Percentiles rank a stretch among this genome's conserved stretches.
Conservation (phyloP, 2,113 vertebrate species). For the Promerops cafer region DNA sequence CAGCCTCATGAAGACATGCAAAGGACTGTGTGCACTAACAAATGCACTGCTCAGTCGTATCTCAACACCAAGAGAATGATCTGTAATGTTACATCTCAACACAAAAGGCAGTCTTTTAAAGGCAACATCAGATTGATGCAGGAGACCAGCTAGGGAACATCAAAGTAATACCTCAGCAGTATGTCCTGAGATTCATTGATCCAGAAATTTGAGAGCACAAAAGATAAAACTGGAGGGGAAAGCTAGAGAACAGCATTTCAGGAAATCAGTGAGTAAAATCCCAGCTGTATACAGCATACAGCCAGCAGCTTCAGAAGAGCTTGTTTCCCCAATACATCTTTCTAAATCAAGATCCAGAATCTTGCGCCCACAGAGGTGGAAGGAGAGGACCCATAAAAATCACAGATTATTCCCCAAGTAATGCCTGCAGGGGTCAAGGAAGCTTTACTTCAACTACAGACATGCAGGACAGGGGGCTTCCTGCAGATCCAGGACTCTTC, state of each 20-base stretch:
- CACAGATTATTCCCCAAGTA: neutral
- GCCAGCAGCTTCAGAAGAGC: neutral
- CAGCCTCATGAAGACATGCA: neutral
- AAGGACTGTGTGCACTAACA: neutral
- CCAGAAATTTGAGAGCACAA: neutral
- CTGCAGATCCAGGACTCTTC: neutral
- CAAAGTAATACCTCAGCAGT: neutral
- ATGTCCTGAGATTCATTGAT: neutral
- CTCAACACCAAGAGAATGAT: neutral
- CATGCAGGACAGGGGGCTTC: neutral
- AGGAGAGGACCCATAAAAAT: neutral
- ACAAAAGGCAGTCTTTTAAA: neutral
- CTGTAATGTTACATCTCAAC: neutral
- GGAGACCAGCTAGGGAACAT: neutral
- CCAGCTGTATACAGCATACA: neutral
- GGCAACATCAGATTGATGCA: neutral
- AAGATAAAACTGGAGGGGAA: neutral
- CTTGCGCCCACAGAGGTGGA: neutral
- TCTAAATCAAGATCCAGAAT: neutral
- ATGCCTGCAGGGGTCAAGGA: neutral
- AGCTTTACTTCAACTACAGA: neutral
- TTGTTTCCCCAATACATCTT: neutral
- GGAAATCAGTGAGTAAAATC: neutral
- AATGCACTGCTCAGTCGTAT: neutral
- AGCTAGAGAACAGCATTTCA: neutral